Conservation (phyloP, 1,140 invertebrate species). For the Drosophila willistoni region DNA sequence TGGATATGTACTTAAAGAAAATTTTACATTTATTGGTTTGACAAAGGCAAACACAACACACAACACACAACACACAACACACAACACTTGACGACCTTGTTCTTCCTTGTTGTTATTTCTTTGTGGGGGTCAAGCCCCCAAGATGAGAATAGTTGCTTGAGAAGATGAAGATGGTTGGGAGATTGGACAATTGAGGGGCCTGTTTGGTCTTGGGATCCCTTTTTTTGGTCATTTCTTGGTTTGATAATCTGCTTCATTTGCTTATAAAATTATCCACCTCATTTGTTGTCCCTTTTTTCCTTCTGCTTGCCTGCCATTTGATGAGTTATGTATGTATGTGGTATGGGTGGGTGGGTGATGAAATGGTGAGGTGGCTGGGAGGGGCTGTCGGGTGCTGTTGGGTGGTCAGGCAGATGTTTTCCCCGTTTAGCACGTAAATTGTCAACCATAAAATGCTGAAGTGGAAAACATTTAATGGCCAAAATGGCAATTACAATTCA, state of each 20-base stretch:
- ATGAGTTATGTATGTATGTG: slow-evolving; percentile 61
- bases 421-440: slow-evolving; percentile 69
- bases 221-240: slow-evolving; percentile 62
- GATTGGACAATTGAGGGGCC: background rate
- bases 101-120: slow-evolving; percentile 10
- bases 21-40: slow-evolving; percentile 80
- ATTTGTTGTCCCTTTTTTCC: slow-evolving; percentile 73
- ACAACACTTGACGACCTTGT: slow-evolving; percentile 36
- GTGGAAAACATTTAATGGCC: slow-evolving; percentile 74
- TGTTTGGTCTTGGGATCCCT: slow-evolving; percentile 39
- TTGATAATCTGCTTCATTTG: slow-evolving; percentile 78
- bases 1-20: slow-evolving; percentile 77
- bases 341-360: slow-evolving; percentile 5
- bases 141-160: slow-evolving; percentile 4
- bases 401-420: slow-evolving; percentile 61
- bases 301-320: slow-evolving; percentile 68
- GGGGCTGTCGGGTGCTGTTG: background rate
- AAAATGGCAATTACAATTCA: slow-evolving; percentile 75
- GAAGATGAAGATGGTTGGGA: slow-evolving; percentile 23
- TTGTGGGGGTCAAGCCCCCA: slow-evolving; percentile 38
- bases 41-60: slow-evolving; percentile 58
- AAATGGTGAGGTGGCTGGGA: background rate
- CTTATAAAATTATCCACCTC: slow-evolving; percentile 80
- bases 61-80: slow-evolving; percentile 13
- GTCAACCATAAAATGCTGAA: slow-evolving; percentile 63